Percentiles rank a stretch among this genome's conserved stretches.
These are phyloP conservation scores for Phrynocephalus vlangalii DNA, from an alignment of 2,797 vertebrate genomes.

Conservation along the genomic window DNA sequence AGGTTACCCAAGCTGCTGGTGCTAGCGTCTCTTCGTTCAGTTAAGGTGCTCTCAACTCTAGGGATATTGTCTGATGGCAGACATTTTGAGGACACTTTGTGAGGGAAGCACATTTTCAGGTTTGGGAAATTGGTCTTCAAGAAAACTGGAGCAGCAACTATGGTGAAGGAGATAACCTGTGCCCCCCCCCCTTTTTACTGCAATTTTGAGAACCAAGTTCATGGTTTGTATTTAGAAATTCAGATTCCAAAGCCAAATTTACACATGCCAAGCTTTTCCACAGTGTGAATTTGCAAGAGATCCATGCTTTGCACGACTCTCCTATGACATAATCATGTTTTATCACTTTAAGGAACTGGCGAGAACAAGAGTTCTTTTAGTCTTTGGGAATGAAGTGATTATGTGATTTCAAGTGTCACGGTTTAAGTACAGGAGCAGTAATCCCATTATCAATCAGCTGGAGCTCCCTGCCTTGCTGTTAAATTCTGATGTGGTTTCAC, in stretches of 20 bases:
- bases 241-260: background rate
- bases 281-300: background rate
- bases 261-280: background rate
- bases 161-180: too few relatives aligned
- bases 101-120: too few relatives aligned
- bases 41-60: too few relatives aligned
- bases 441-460: constrained; percentile 1
- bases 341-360: constrained; percentile 12
- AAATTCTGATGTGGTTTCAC: constrained; percentile 24
- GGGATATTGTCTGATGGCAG: too few relatives aligned
- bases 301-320: constrained; percentile 6
- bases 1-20: too few relatives aligned
- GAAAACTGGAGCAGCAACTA: too few relatives aligned
- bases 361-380: constrained; percentile 31
- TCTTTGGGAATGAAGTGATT: constrained; percentile 36
- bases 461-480: background rate
- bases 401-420: constrained; percentile 38
- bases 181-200: too few relatives aligned
- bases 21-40: too few relatives aligned
- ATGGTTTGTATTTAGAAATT: background rate
- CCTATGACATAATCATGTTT: background rate
- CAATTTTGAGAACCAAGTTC: background rate
- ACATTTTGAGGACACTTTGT: too few relatives aligned
- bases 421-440: constrained; percentile 42
- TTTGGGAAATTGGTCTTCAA: too few relatives aligned